Evolutionary conservation across 2,797 vertebrate species (phyloP), one percentile per base, ranked within the genome.

Genomic region (Poecile montanus): DNA sequence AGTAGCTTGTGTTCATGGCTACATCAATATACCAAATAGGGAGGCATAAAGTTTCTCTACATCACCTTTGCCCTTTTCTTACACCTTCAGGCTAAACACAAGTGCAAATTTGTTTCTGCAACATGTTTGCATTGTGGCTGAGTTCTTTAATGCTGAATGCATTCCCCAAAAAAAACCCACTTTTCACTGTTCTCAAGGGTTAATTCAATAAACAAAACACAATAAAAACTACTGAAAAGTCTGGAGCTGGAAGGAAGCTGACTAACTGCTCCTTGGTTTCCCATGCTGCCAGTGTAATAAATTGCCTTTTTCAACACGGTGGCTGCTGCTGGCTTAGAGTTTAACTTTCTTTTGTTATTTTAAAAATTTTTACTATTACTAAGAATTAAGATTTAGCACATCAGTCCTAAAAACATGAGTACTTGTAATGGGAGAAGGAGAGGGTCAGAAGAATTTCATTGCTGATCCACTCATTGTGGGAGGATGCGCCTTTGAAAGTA

Each of bases 161-260:
- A 7, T 73, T 88, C 44, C 76, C 42, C 16, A 42, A 17, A 54
- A 54, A 79, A 93, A 88, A 4, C 42, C 6, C 48, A 67, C 21
- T 86, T 76, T 67, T 66, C 73, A 56, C 76, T 74, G 30, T 61
- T 80, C 65, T 72, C 61, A 78, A 67, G 60, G 23, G 40, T 94
- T 94, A 88, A 88, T 70, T 74, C 56, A 57, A 76, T 91, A 88
- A 94, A 93, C 48, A 95, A 76, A 89, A 76, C 56, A 92, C 66
- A 91, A 73, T 88, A 62, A 93, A 85, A 94, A 20, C 76, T 58
- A 34, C 88, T 84, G 68, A 75, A 77, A 87, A 75, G 27, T 70
- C 66, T 84, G 73, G 60, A 73, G 42, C 53, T 88, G 87, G 94
- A 96, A 95, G 92, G 94, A 96, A 95, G 53, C 47, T 89, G 81